Evolutionary conservation across 2,113 vertebrate species (phyloP), one percentile per base, ranked within the genome.

Genomic region (Pelecanoides urinatrix): DNA sequence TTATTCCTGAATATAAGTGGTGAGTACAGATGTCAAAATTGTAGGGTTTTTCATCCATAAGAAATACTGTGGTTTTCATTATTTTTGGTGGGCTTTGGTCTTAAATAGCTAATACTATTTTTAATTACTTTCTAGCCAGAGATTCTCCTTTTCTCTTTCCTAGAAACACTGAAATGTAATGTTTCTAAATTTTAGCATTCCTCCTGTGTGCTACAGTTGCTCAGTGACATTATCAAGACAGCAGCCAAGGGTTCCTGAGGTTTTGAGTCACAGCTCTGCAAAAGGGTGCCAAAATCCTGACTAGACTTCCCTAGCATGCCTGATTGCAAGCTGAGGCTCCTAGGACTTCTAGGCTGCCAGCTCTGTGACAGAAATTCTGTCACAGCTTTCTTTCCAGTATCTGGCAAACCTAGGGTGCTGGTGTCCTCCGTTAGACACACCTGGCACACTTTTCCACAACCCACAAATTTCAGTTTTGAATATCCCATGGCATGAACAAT

Each of bases 261-360:
- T 85, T 96, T 53, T 91, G 91, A 97, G 84, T 97, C 94, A 95
- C 84, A 87, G 62, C 21, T 87, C 89, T 93, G 58, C 77, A 32
- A 3, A 1, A 78, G 49, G 34, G 49, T 96, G 95, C 95, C 94
- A 96, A 61, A 93, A 95, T 87, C 34, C 58, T 82, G 95, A 91
- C 76, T 91, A 95, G 86, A 91, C 77, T 91, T 91, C 84, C 42
- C 21, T 67, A 81, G 38, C 44, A 59, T 65, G 52, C 79, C 81
- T 67, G 13, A 52, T 32, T 72, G 26, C 86, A 95, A 86, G 78
- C 58, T 95, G 88, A 68, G 62, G 15, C 68, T 93, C 67, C 62
- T 66, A 74, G 59, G 73, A 71, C 45, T 93, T 77, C 59, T 45
- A 71, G 72, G 22, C 79, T 94, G 82, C 53, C 78, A 93, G 34